Evolutionary conservation across 64 coral and sea anemone species (phyloP).

Genomic region (Cladopsammia gracilis): DNA sequence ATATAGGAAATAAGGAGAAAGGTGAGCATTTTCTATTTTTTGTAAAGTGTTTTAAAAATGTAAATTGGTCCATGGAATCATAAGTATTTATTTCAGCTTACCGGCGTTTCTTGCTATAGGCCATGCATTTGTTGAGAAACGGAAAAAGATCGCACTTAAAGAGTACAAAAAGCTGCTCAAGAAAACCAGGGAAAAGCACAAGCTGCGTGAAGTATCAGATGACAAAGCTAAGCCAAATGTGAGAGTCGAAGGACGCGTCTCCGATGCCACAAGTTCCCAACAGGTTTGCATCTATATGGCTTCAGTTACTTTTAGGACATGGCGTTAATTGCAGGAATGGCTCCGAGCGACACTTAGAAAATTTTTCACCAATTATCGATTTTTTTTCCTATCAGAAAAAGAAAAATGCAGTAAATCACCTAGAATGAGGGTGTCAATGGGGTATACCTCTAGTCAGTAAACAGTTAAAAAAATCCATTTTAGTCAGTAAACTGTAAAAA

Average conservation of each 20-base stretch:
- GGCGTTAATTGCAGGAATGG: no score
- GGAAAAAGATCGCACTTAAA: slow-evolving; percentile 74
- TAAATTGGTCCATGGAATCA: background rate
- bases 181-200: slow-evolving; percentile 68
- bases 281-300: background rate
- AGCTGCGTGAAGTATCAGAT: background rate
- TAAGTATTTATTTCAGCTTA: background rate
- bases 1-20: slow-evolving; percentile 52
- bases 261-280: background rate
- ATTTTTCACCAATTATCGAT: no score
- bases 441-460: no score
- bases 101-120: slow-evolving; percentile 14
- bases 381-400: no score
- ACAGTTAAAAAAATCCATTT: no score
- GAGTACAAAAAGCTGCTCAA: slow-evolving; percentile 86
- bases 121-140: slow-evolving; percentile 85
- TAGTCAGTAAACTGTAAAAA: no score
- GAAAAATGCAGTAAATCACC: no score
- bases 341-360: no score
- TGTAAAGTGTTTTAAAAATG: background rate
- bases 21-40: slow-evolving; percentile 1
- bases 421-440: no score
- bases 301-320: background rate
- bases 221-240: background rate
- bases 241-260: background rate